Evolutionary conservation across 2,888 invertebrate species (phyloP).

Genomic region (Pollenia angustigena): DNA sequence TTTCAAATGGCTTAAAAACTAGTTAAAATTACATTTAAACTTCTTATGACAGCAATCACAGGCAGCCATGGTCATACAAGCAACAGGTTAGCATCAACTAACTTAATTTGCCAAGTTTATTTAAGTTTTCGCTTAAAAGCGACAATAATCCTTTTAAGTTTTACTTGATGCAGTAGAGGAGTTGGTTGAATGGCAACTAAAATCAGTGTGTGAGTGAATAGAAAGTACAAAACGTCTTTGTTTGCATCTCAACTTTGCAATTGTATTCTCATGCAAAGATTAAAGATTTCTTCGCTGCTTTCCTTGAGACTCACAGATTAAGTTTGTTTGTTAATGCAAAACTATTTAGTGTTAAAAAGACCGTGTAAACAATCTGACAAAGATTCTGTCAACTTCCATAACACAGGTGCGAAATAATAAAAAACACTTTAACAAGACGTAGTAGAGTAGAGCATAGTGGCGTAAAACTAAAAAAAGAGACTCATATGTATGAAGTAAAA

Average conservation of each 20-base stretch:
- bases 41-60: not conserved
- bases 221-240: not conserved
- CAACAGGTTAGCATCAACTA: not conserved
- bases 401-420: conserved; percentile 1
- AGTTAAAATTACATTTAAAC: not conserved
- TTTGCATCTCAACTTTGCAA: not conserved
- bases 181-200: not conserved
- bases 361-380: conserved; percentile 26
- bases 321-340: conserved; percentile 25
- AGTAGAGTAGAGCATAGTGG: not conserved
- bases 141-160: not conserved
- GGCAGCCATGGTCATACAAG: not conserved
- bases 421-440: not conserved
- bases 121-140: conserved; percentile 19
- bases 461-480: too few species aligned
- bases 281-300: not conserved
- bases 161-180: not conserved
- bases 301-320: not conserved
- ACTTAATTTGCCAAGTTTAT: conserved; percentile 20
- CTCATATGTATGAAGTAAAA: too few species aligned
- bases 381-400: conserved; percentile 45
- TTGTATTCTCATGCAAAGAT: not conserved
- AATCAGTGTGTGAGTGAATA: not conserved
- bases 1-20: not conserved
- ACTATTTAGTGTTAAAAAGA: conserved; percentile 34